phyloP scores from a whole-genome alignment of 2,113 vertebrate genomes.

The Mus spicilegus region DNA sequence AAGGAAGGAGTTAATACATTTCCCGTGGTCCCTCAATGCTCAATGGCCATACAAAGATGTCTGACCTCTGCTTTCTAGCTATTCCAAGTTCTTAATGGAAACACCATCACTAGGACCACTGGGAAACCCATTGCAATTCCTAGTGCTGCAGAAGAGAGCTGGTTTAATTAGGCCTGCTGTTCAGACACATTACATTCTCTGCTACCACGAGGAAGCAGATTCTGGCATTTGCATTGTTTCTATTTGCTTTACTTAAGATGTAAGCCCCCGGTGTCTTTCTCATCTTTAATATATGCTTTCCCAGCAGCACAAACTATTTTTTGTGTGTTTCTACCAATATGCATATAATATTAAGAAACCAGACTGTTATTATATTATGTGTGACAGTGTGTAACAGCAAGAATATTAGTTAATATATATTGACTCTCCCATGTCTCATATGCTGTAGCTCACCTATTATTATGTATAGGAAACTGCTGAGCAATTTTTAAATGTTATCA shows the following conservation, averaged over 20 bases:
- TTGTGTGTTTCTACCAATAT: slow-evolving; percentile 54
- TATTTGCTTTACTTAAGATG: slow-evolving; percentile 47
- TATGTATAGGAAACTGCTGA: background rate
- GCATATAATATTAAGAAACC: background rate
- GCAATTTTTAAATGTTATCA: slow-evolving; percentile 31
- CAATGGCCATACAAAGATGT: background rate
- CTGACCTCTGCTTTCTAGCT: slow-evolving; percentile 17
- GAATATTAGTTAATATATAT: slow-evolving; percentile 33
- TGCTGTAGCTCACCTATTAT: slow-evolving; percentile 9
- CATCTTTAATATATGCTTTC: slow-evolving; percentile 29
- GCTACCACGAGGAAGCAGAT: background rate
- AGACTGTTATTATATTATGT: background rate
- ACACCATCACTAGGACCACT: background rate
- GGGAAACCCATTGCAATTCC: slow-evolving; percentile 6
- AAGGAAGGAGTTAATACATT: background rate
- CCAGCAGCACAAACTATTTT: slow-evolving; percentile 30
- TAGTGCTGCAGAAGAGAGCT: background rate
- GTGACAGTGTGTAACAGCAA: slow-evolving; percentile 13
- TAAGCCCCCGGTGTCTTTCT: slow-evolving; percentile 15
- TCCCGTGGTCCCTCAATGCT: background rate
- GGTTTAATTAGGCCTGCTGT: background rate
- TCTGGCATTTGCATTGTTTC: slow-evolving; percentile 34
- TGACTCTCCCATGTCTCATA: background rate
- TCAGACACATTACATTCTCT: background rate
- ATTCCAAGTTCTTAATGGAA: background rate